Percentiles rank a stretch among this genome's conserved stretches.
phyloP scores from a whole-genome alignment of 2,888 invertebrate species.

The Hecatera dysodea region DNA sequence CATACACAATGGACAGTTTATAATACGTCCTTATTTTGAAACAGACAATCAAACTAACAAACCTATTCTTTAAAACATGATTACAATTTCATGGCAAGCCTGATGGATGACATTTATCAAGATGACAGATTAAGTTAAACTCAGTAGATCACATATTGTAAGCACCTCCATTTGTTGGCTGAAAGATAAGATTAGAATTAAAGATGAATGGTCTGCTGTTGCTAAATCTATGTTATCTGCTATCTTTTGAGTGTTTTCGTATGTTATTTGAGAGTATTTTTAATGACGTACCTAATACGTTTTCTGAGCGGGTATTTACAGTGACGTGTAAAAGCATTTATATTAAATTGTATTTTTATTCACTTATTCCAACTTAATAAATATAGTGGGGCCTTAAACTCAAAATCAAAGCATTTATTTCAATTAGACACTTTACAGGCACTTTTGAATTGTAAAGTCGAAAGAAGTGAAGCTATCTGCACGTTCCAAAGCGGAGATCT shows the following conservation, averaged over 20 bases:
- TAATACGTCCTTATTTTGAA: too few species aligned
- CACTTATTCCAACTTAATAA: too few species aligned
- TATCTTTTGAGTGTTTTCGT: not conserved
- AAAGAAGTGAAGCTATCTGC: too few species aligned
- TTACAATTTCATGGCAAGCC: not conserved
- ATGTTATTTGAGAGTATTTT: conserved; percentile 20
- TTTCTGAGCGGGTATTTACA: not conserved
- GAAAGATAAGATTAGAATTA: conserved; percentile 27
- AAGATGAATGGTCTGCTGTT: conserved; percentile 35
- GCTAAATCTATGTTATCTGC: conserved; percentile 25
- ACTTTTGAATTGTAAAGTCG: too few species aligned
- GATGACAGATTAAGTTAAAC: conserved; percentile 35
- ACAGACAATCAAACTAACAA: conserved; percentile 5
- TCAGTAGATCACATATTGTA: conserved; percentile 7
- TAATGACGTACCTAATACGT: not conserved
- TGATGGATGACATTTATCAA: conserved; percentile 51
- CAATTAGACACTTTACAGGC: too few species aligned
- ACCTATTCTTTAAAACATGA: not conserved
- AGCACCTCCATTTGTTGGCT: conserved; percentile 13
- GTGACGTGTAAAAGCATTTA: not conserved
- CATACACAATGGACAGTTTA: too few species aligned
- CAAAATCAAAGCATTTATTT: too few species aligned
- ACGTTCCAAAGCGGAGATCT: too few species aligned
- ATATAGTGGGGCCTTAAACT: too few species aligned
- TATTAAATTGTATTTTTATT: too few species aligned